A percentile compares a stretch with the other conserved stretches of the same genome.
Evolutionary conservation across 2,113 vertebrate species (phyloP).

Genomic region (Odocoileus virginianus): DNA sequence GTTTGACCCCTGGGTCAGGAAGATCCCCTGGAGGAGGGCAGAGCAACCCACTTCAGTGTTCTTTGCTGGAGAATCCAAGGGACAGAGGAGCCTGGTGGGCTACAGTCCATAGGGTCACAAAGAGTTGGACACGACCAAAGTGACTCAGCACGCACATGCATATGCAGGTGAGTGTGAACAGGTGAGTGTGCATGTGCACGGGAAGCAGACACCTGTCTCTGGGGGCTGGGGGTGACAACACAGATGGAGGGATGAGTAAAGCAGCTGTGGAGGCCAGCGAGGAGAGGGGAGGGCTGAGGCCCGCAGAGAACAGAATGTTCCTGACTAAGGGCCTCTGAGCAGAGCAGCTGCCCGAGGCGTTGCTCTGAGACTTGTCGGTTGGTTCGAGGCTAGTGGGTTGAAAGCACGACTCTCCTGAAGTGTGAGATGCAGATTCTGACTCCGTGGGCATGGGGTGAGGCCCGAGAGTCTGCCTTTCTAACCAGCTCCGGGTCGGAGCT

Average conservation of each 20-base stretch:
- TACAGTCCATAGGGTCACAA: too few relatives aligned
- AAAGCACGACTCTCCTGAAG: neutral
- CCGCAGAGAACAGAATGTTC: neutral
- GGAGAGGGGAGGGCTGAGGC: too few relatives aligned
- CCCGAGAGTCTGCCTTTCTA: neutral
- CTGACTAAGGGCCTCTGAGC: neutral
- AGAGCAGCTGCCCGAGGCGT: neutral
- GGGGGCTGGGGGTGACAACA: neutral
- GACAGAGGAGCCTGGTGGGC: too few relatives aligned
- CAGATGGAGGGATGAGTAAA: neutral
- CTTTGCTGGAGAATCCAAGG: too few relatives aligned
- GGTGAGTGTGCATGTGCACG: too few relatives aligned
- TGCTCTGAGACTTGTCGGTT: neutral
- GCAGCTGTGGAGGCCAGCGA: neutral
- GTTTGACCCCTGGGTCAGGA: too few relatives aligned
- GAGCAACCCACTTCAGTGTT: too few relatives aligned
- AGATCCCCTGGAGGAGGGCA: too few relatives aligned
- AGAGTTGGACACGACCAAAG: too few relatives aligned
- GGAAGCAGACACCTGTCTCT: neutral
- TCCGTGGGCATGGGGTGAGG: neutral
- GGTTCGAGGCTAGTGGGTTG: neutral
- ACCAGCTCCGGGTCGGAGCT: neutral
- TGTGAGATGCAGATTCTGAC: neutral
- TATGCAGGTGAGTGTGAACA: neutral
- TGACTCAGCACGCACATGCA: too few relatives aligned